phyloP scores from a whole-genome alignment of 2,888 invertebrate genomes.

The Epirrita christyi region DNA sequence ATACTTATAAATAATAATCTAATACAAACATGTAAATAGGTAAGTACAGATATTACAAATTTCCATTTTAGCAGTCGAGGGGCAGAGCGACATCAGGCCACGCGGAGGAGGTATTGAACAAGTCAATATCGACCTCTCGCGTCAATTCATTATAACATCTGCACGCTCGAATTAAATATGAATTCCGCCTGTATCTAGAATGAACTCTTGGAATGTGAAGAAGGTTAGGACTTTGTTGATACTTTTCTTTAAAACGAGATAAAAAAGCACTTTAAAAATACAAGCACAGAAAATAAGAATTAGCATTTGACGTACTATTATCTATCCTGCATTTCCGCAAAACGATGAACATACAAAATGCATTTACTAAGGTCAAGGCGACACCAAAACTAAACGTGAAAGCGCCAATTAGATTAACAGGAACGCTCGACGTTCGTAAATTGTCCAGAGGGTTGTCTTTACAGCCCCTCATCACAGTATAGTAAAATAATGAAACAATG shows the following conservation, averaged over 20 bases:
- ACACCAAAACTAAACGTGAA: slow-evolving; percentile 68
- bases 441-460: slow-evolving; percentile 66
- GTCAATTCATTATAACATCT: too few relatives aligned
- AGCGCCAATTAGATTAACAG: slow-evolving; percentile 80
- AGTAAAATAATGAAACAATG: not conserved
- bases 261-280: slow-evolving; percentile 7
- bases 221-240: too few relatives aligned
- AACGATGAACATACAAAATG: slow-evolving; percentile 57
- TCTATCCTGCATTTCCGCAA: slow-evolving; percentile 6
- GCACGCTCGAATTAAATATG: too few relatives aligned
- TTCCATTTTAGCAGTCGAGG: too few relatives aligned
- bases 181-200: too few relatives aligned
- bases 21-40: too few relatives aligned
- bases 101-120: too few relatives aligned
- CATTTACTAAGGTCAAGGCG: slow-evolving; percentile 81
- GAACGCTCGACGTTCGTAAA: slow-evolving; percentile 67
- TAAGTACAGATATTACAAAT: too few relatives aligned
- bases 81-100: too few relatives aligned
- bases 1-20: too few relatives aligned
- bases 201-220: too few relatives aligned
- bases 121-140: too few relatives aligned
- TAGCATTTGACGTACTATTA: not conserved
- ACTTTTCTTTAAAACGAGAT: not conserved
- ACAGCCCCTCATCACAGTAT: slow-evolving; percentile 43
- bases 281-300: slow-evolving; percentile 2